Conservation (phyloP, 2,113 vertebrate species). For the Phalacrocorax pelagicus region DNA sequence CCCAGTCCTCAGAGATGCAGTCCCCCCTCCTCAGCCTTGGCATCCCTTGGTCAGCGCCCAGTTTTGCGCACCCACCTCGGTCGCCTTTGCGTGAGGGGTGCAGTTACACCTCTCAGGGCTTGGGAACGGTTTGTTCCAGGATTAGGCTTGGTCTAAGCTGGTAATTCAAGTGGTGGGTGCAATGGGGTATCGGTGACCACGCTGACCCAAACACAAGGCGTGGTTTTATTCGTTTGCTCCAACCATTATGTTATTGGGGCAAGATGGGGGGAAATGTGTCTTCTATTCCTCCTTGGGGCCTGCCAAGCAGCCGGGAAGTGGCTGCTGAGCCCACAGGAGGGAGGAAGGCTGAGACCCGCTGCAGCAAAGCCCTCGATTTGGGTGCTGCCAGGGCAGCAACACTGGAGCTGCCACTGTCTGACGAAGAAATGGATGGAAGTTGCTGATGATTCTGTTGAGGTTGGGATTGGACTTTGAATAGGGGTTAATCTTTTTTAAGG, state of each 20-base stretch:
- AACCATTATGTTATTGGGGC: neutral
- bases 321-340: fast-evolving
- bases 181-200: fast-evolving
- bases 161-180: neutral
- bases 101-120: fast-evolving
- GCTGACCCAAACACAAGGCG: neutral
- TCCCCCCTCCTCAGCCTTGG: neutral
- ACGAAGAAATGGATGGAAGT: neutral
- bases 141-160: neutral
- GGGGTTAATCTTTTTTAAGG: neutral
- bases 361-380: neutral
- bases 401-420: neutral
- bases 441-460: neutral
- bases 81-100: neutral
- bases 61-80: neutral
- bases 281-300: neutral
- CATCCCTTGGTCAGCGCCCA: neutral
- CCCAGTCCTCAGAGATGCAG: neutral
- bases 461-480: neutral
- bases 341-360: neutral
- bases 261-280: neutral
- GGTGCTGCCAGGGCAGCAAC: too few relatives aligned
- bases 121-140: neutral
- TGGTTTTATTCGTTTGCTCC: neutral
- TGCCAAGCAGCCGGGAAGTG: neutral